Percentiles rank a stretch among this genome's conserved stretches.
Conservation (phyloP, 1,140 invertebrate species). For the Lordiphosa collinella region DNA sequence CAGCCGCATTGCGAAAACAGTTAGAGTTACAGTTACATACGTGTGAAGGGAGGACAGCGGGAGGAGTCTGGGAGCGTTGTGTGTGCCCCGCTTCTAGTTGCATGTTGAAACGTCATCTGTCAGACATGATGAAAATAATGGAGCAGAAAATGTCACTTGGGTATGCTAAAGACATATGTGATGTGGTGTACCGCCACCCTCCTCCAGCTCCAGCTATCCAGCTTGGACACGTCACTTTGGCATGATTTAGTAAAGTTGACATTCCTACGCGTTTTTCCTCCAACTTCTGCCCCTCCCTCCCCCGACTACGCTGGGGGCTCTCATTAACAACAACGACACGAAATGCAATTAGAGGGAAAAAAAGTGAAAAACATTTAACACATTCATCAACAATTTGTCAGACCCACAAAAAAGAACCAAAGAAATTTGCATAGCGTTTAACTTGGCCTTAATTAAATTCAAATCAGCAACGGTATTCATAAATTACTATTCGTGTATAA, state of each 20-base stretch:
- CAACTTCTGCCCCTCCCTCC: neutral
- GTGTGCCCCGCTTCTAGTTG: slow-evolving; percentile 51
- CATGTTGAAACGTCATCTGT: slow-evolving; percentile 76
- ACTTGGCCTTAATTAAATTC: slow-evolving; percentile 63
- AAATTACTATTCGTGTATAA: slow-evolving; percentile 26
- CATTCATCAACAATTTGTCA: slow-evolving; percentile 77
- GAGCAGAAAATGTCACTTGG: slow-evolving; percentile 75
- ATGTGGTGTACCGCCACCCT: slow-evolving; percentile 16
- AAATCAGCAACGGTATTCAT: slow-evolving; percentile 48
- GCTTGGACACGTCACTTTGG: slow-evolving; percentile 53
- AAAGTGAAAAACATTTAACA: slow-evolving; percentile 54
- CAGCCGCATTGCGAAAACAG: slow-evolving; percentile 34
- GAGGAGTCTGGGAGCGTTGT: slow-evolving; percentile 13
- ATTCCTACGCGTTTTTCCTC: slow-evolving; percentile 40
- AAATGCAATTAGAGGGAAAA: slow-evolving; percentile 29
- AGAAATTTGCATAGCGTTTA: slow-evolving; percentile 71
- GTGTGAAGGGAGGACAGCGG: slow-evolving; percentile 20
- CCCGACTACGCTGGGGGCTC: neutral
- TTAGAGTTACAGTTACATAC: slow-evolving; percentile 45
- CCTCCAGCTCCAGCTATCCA: slow-evolving; percentile 2
- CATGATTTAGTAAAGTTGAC: slow-evolving; percentile 69
- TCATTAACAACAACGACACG: slow-evolving; percentile 14
- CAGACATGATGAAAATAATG: slow-evolving; percentile 78
- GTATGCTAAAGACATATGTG: slow-evolving; percentile 50
- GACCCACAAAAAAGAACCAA: slow-evolving; percentile 43